Conservation (phyloP, 2,888 invertebrate genomes). For the Caenorhabditis angaria region DNA sequence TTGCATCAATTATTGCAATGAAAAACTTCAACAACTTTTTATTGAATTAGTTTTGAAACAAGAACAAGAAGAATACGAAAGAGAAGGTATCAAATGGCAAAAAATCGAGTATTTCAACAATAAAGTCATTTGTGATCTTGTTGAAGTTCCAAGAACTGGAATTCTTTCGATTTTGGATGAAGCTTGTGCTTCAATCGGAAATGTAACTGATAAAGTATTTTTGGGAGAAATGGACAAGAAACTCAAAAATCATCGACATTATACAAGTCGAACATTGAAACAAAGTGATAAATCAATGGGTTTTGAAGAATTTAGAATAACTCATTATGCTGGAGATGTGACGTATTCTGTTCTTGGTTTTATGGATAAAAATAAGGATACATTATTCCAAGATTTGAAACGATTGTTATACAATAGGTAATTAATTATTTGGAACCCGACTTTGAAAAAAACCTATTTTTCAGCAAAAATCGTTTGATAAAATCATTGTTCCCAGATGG, state of each 20-base stretch:
- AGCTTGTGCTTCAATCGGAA: slow-evolving; percentile 93
- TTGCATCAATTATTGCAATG: slow-evolving; percentile 98
- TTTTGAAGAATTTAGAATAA: slow-evolving; percentile 75
- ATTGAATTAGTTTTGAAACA: slow-evolving; percentile 96
- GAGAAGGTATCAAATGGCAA: slow-evolving; percentile 83
- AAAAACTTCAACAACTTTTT: slow-evolving; percentile 95
- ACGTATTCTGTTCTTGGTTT: slow-evolving; percentile 89
- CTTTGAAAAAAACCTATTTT: slow-evolving; percentile 4
- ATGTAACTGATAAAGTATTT: slow-evolving; percentile 83
- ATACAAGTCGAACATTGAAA: slow-evolving; percentile 82
- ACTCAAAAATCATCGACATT: slow-evolving; percentile 86
- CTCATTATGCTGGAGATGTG: slow-evolving; percentile 96
- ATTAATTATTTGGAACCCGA: not conserved
- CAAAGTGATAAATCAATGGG: slow-evolving; percentile 75
- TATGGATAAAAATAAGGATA: slow-evolving; percentile 96
- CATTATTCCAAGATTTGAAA: slow-evolving; percentile 95
- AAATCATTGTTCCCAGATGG: slow-evolving; percentile 96
- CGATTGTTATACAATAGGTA: slow-evolving; percentile 83
- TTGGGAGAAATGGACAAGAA: slow-evolving; percentile 92
- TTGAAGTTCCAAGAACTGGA: slow-evolving; percentile 91
- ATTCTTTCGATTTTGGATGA: slow-evolving; percentile 92
- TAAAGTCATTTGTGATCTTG: slow-evolving; percentile 89
- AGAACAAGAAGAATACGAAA: slow-evolving; percentile 95
- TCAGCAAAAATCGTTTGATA: slow-evolving; percentile 76
- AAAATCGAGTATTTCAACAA: slow-evolving; percentile 93